Conservation (phyloP, 2,797 vertebrate species). For the Myotis planiceps region DNA sequence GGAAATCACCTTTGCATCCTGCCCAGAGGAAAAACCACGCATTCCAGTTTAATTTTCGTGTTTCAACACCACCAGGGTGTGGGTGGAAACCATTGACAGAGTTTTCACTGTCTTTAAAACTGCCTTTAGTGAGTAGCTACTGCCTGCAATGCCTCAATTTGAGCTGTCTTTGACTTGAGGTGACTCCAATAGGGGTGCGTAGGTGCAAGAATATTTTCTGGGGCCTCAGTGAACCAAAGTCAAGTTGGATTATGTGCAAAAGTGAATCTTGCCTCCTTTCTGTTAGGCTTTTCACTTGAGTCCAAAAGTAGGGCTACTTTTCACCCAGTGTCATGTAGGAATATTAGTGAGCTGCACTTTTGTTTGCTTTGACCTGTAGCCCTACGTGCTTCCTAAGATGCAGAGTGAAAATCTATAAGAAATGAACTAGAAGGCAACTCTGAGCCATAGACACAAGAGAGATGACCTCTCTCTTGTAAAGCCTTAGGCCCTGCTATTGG, state of each 20-base stretch:
- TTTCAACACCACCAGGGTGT: no score
- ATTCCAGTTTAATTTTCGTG: no score
- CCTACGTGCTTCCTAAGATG: not conserved
- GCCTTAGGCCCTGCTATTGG: not conserved
- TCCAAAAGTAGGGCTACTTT: not conserved
- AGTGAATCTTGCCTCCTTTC: not conserved
- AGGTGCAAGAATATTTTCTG: not conserved
- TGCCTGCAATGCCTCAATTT: not conserved
- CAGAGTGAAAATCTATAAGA: not conserved
- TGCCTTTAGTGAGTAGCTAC: not conserved
- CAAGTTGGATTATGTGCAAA: not conserved
- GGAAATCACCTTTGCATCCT: no score
- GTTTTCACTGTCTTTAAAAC: not conserved
- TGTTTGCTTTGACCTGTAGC: not conserved
- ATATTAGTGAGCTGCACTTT: not conserved
- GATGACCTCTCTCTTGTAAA: not conserved
- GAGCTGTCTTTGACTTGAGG: not conserved
- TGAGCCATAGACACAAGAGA: not conserved
- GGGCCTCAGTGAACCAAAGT: not conserved
- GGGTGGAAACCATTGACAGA: not conserved
- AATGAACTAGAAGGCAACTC: not conserved
- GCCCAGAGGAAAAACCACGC: no score
- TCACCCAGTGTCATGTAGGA: not conserved
- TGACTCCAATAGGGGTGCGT: not conserved
- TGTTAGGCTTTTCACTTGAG: not conserved